Conservation (phyloP, 2,888 invertebrate species). For the Troglohyphantes excavatus region DNA sequence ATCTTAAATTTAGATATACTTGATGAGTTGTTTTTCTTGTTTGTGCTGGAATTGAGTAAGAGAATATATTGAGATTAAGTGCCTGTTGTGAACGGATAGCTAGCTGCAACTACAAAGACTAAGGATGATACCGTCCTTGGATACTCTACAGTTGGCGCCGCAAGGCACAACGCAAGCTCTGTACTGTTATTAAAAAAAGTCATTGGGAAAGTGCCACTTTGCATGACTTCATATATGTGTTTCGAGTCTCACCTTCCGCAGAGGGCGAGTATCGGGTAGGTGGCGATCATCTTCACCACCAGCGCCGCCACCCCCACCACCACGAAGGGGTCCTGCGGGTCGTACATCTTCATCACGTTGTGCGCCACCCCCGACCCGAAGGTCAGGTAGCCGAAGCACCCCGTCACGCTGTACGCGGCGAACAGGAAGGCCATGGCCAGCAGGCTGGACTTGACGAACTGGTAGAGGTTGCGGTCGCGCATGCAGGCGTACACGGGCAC, state of each 20-base stretch:
- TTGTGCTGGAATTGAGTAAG: too few species aligned
- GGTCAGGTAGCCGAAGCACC: slow-evolving; percentile 85
- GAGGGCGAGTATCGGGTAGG: slow-evolving; percentile 86
- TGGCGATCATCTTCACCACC: slow-evolving; percentile 85
- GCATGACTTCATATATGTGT: too few species aligned
- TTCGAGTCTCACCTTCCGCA: slow-evolving; percentile 85
- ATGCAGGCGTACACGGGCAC: slow-evolving; percentile 87
- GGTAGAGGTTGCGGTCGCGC: slow-evolving; percentile 83
- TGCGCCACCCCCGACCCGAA: slow-evolving; percentile 85
- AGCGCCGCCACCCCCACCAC: slow-evolving; percentile 83
- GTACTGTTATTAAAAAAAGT: too few species aligned
- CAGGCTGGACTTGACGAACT: slow-evolving; percentile 84
- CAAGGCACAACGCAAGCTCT: too few species aligned
- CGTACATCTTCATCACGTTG: slow-evolving; percentile 84
- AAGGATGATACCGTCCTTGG: too few species aligned
- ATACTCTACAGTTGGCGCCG: too few species aligned
- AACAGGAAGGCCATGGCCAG: slow-evolving; percentile 83
- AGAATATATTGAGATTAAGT: too few species aligned
- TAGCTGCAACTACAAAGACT: too few species aligned
- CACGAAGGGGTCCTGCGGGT: slow-evolving; percentile 83
- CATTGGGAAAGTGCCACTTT: too few species aligned
- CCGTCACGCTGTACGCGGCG: slow-evolving; percentile 83
- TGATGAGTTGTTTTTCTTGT: too few species aligned
- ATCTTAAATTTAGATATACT: too few species aligned
- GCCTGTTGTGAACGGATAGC: too few species aligned